Evolutionary conservation across 1,140 invertebrate species (phyloP), one percentile per base, ranked within the genome.

Genomic region (Calycopis cecrops): DNA sequence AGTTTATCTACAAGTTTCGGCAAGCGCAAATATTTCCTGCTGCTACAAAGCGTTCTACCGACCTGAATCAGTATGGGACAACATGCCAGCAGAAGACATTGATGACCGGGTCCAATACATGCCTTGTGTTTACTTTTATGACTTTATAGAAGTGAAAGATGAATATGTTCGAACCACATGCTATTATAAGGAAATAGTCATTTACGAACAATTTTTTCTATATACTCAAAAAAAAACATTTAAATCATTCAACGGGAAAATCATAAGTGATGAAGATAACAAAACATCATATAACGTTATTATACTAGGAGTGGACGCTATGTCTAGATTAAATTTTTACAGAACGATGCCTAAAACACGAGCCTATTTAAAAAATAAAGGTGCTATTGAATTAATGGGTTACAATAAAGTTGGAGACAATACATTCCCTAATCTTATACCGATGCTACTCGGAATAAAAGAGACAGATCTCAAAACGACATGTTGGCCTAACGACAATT

Each of bases 371-470:
- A 88, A 89, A 55, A 77, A 90, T 9, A 80, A 94, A 6, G 88
- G 85, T 0, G 91, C 92, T 9, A 89, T 94, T 8, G 93, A 94
- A 74, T 87, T 96, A 61, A 71, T 92, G 48, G 95, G 95, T 11
- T 96, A 94, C 74, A 95, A 94, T 63, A 96, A 96, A 88, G 91
- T 95, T 4, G 95, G 90, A 0, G 94, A 95, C 67, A 96, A 96
- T 69, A 96, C 95, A 0, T 96, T 93, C 72, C 94, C 94, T 0
- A 97, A 97, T 76, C 63, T 96, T 28, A 89, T 95, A 0, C 91
- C 94, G 0, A 82, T 94, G 8, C 73, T 96, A 0, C 92, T 91
- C 1, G 95, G 95, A 0, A 67, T 92, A 12, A 90, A 79, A 35
- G 89, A 89, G 14, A 76, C 82, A 1, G 93, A 93, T 62, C 63